These are phyloP conservation scores for Prostheceraeus crozeri DNA, from an alignment of 2,888 invertebrate species.

Conservation along the genomic window DNA sequence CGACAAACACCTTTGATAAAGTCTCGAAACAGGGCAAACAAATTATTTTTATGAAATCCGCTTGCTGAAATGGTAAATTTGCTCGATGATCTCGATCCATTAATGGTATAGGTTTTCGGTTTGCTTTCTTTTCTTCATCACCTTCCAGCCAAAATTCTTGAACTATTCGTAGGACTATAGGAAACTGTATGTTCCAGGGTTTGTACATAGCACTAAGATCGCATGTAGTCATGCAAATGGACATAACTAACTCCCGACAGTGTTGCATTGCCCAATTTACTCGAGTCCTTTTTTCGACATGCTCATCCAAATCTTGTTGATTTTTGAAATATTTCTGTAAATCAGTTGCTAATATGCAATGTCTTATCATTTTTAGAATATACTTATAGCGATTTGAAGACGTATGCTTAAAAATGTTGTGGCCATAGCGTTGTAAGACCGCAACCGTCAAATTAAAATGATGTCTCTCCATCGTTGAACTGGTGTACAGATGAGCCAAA, in stretches of 20 bases:
- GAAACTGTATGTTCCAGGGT: conserved; percentile 3
- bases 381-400: not conserved
- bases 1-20: too few species aligned
- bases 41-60: too few species aligned
- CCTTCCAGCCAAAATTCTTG: not conserved
- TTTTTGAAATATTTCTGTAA: not conserved
- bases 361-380: not conserved
- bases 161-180: not conserved
- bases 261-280: too few species aligned
- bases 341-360: conserved; percentile 12
- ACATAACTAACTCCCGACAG: not conserved
- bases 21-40: too few species aligned
- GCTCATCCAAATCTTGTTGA: not conserved
- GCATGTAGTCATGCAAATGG: not conserved
- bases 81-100: too few species aligned
- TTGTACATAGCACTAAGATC: conserved; percentile 1
- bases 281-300: not conserved
- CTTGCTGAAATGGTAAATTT: too few species aligned
- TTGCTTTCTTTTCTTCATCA: too few species aligned
- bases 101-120: too few species aligned
- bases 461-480: conserved; percentile 2
- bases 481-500: not conserved
- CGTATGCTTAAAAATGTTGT: not conserved
- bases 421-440: not conserved
- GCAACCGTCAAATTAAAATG: conserved; percentile 6